Conservation (phyloP, 2,888 invertebrate genomes). For the Pterostichus madidus region DNA sequence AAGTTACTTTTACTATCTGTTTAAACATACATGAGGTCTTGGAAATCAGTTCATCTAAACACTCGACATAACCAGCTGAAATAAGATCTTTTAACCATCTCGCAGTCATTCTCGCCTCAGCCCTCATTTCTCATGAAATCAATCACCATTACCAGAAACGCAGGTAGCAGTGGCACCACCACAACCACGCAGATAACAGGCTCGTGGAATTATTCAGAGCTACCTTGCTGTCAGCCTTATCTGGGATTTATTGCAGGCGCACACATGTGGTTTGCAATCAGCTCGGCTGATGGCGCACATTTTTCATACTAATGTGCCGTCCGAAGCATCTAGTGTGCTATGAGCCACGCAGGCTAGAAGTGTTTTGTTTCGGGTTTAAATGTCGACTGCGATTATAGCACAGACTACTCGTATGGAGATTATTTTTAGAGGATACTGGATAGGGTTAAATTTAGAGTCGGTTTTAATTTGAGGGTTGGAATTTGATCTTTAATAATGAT, state of each 20-base stretch:
- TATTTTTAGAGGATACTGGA: constrained; percentile 15
- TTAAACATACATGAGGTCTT: too few relatives aligned
- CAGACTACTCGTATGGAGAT: neutral
- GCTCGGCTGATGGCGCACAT: constrained; percentile 7
- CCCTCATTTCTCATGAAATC: constrained; percentile 35
- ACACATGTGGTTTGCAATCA: constrained; percentile 35
- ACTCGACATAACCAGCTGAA: neutral
- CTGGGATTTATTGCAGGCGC: constrained; percentile 30
- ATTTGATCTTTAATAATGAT: too few relatives aligned
- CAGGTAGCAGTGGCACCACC: constrained; percentile 19
- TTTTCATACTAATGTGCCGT: constrained; percentile 49
- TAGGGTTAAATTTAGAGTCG: constrained; percentile 10
- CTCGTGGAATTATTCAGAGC: constrained; percentile 41
- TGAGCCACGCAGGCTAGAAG: neutral
- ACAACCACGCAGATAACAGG: constrained; percentile 6
- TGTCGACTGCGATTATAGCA: constrained; percentile 25
- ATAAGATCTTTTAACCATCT: constrained; percentile 3
- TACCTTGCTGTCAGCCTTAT: constrained; percentile 40
- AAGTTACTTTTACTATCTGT: too few relatives aligned
- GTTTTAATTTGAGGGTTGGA: too few relatives aligned
- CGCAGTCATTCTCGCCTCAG: neutral
- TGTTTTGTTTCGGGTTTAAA: constrained; percentile 11
- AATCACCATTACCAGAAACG: constrained; percentile 21
- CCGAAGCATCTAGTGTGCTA: neutral
- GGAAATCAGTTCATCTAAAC: too few relatives aligned